Evolutionary conservation across 1,140 invertebrate genomes (phyloP).

Genomic region (Lysiphlebus fabarum): DNA sequence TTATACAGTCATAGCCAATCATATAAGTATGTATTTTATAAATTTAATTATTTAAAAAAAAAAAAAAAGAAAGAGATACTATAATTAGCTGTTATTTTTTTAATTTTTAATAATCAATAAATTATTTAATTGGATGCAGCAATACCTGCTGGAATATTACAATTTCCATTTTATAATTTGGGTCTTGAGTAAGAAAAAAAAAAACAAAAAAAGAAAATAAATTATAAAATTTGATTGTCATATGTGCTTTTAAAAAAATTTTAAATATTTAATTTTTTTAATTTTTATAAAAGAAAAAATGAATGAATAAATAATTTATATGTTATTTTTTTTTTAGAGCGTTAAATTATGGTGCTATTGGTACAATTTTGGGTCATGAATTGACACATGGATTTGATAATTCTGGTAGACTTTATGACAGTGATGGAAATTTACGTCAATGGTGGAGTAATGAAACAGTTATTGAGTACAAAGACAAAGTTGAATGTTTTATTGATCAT

Average conservation of each 20-base stretch:
- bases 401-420: constrained; percentile 70
- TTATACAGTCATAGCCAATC: constrained; percentile 69
- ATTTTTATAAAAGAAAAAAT: too few relatives aligned
- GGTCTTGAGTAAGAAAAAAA: constrained; percentile 47
- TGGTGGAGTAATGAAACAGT: constrained; percentile 87
- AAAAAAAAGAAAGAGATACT: background rate
- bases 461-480: constrained; percentile 65
- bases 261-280: background rate
- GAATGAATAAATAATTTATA: background rate
- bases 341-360: constrained; percentile 80
- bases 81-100: background rate
- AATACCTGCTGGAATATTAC: constrained; percentile 70
- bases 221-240: background rate
- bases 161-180: constrained; percentile 65
- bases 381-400: constrained; percentile 84
- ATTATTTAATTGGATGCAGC: constrained; percentile 57
- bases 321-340: constrained; percentile 56
- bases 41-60: constrained; percentile 11
- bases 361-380: constrained; percentile 79
- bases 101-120: background rate
- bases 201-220: background rate
- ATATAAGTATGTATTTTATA: constrained; percentile 65
- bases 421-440: constrained; percentile 67
- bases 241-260: background rate
- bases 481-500: constrained; percentile 85